Percentiles rank a stretch among this genome's conserved stretches.
phyloP scores from a whole-genome alignment of 2,888 invertebrate genomes.

The Watsonalla binaria region DNA sequence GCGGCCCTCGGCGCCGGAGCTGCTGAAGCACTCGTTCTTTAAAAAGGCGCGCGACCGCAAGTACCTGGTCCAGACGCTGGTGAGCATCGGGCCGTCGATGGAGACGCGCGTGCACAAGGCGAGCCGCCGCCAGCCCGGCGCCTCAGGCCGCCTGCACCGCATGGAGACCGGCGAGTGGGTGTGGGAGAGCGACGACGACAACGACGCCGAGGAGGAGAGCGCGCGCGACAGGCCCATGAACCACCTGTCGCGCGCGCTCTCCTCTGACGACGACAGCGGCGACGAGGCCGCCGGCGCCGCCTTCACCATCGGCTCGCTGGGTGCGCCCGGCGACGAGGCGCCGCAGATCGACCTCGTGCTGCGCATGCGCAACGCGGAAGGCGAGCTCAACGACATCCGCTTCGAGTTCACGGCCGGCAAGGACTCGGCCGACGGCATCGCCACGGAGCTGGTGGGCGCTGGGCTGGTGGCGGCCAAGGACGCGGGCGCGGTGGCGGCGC shows the following conservation, averaged over 20 bases:
- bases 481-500: conserved; percentile 93
- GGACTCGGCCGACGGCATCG: conserved; percentile 96
- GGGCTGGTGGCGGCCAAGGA: conserved; percentile 96
- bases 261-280: conserved; percentile 80
- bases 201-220: conserved; percentile 76
- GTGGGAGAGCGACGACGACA: conserved; percentile 97
- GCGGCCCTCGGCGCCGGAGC: conserved; percentile 96
- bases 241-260: conserved; percentile 78
- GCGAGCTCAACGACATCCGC: conserved; percentile 98
- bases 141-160: conserved; percentile 91
- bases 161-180: conserved; percentile 99
- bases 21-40: conserved; percentile 98
- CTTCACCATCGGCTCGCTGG: conserved; percentile 57
- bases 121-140: conserved; percentile 90
- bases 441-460: conserved; percentile 97
- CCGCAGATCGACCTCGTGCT: conserved; percentile 90
- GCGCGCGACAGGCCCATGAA: conserved; percentile 81
- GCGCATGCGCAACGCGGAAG: conserved; percentile 92
- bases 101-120: conserved; percentile 95
- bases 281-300: conserved; percentile 26
- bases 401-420: conserved; percentile 98
- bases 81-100: conserved; percentile 92
- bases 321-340: conserved; percentile 49
- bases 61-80: conserved; percentile 91
- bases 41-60: conserved; percentile 98